Evolutionary conservation across 2,888 invertebrate genomes (phyloP).

Genomic region (Oligia latruncula): DNA sequence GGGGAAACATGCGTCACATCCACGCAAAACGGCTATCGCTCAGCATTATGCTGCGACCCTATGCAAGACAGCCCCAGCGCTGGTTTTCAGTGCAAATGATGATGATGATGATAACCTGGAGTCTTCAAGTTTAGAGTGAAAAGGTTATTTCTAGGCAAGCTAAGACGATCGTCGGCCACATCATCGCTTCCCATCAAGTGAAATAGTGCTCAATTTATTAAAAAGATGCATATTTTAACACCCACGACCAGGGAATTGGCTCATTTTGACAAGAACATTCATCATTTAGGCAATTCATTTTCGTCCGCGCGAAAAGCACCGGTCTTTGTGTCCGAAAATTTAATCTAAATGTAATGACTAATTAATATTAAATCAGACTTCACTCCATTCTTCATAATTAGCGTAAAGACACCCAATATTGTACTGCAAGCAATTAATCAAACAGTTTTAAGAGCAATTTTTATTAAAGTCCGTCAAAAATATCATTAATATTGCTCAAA

Average conservation of each 20-base stretch:
- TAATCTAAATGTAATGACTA: conserved; percentile 58
- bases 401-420: conserved; percentile 59
- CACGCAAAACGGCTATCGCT: too few relatives aligned
- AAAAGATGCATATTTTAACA: conserved; percentile 1
- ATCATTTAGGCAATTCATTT: conserved; percentile 41
- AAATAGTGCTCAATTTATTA: not conserved
- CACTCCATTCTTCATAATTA: conserved; percentile 56
- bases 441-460: conserved; percentile 47
- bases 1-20: too few relatives aligned
- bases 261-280: conserved; percentile 35
- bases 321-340: conserved; percentile 28
- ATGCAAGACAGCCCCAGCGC: too few relatives aligned
- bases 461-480: conserved; percentile 60
- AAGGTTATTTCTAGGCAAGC: not conserved
- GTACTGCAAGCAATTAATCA: conserved; percentile 61
- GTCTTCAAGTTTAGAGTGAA: not conserved
- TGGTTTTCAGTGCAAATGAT: too few relatives aligned
- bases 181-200: not conserved
- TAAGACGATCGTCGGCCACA: not conserved
- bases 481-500: conserved; percentile 65
- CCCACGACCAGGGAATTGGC: not conserved
- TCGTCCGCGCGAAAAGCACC: conserved; percentile 11
- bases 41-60: too few relatives aligned
- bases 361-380: conserved; percentile 42
- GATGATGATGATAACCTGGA: not conserved